Conservation (phyloP, 2,113 vertebrate genomes). For the Xyrauchen texanus region DNA sequence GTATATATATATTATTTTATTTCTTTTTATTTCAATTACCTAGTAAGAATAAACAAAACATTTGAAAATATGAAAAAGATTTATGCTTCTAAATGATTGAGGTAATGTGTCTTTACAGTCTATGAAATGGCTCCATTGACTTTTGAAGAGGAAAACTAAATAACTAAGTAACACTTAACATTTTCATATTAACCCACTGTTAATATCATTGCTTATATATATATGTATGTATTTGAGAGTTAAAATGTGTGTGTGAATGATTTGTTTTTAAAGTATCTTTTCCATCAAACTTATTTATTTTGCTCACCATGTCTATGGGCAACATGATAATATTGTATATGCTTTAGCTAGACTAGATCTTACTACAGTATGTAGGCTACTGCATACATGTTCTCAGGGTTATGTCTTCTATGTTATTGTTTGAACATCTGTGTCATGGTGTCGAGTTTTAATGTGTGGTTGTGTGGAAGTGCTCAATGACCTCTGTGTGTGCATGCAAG, state of each 20-base stretch:
- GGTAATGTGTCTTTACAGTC: too few species aligned
- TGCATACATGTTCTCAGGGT: conserved; percentile 2
- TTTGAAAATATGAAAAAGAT: too few species aligned
- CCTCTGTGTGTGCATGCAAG: not conserved
- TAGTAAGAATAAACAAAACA: too few species aligned
- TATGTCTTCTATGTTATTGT: conserved; percentile 15
- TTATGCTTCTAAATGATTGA: too few species aligned
- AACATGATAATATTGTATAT: conserved; percentile 4
- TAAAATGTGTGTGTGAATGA: not conserved
- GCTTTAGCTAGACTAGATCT: not conserved
- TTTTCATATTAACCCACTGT: too few species aligned
- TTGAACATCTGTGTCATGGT: conserved; percentile 35
- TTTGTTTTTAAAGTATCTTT: conserved; percentile 15
- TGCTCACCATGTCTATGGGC: conserved; percentile 1
- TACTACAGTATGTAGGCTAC: not conserved
- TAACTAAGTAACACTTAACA: too few species aligned
- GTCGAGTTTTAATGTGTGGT: conserved; percentile 1
- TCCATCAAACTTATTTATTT: not conserved
- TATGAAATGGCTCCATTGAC: too few species aligned
- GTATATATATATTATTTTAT: too few species aligned
- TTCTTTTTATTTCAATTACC: too few species aligned
- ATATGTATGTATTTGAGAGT: not conserved
- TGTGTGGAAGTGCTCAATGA: conserved; percentile 8
- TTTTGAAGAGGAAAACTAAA: too few species aligned
- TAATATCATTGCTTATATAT: too few species aligned